Percentiles rank a stretch among this genome's conserved stretches.
Conservation (phyloP, 2,888 invertebrate species). For the Hanleya hanleyi region DNA sequence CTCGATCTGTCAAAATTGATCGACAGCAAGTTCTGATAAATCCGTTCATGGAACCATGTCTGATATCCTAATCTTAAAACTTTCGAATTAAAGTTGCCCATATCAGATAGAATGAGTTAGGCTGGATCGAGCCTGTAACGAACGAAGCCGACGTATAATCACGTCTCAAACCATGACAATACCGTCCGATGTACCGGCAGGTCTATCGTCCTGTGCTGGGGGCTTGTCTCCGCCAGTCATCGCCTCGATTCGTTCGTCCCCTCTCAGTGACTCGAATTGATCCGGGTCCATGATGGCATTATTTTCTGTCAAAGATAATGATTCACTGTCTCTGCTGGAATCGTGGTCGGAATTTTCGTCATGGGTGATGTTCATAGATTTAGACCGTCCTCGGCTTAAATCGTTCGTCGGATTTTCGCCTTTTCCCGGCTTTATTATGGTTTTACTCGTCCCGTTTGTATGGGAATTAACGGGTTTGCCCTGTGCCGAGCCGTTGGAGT, state of each 20-base stretch:
- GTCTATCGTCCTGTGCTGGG: too few relatives aligned
- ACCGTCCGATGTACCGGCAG: too few relatives aligned
- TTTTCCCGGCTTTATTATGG: neutral
- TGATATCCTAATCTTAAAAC: too few relatives aligned
- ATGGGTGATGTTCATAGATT: neutral
- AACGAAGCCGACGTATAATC: too few relatives aligned
- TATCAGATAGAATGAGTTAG: too few relatives aligned
- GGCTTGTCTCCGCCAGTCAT: neutral
- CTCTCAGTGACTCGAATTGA: neutral
- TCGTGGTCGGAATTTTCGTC: neutral
- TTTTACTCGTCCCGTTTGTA: neutral
- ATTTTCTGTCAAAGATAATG: conserved; percentile 4
- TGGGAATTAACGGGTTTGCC: neutral
- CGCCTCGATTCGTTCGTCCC: neutral
- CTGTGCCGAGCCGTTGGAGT: neutral
- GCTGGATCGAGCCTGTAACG: too few relatives aligned
- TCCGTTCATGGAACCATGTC: too few relatives aligned
- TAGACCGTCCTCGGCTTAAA: neutral
- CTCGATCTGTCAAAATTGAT: too few relatives aligned
- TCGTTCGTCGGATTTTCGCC: neutral
- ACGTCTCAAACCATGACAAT: too few relatives aligned
- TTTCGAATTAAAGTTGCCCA: too few relatives aligned
- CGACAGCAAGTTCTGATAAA: too few relatives aligned
- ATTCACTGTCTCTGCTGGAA: neutral
- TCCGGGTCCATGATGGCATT: conserved; percentile 1